Evolutionary conservation across 2,888 invertebrate genomes (phyloP).

Genomic region (Drosophila imparisetae): DNA sequence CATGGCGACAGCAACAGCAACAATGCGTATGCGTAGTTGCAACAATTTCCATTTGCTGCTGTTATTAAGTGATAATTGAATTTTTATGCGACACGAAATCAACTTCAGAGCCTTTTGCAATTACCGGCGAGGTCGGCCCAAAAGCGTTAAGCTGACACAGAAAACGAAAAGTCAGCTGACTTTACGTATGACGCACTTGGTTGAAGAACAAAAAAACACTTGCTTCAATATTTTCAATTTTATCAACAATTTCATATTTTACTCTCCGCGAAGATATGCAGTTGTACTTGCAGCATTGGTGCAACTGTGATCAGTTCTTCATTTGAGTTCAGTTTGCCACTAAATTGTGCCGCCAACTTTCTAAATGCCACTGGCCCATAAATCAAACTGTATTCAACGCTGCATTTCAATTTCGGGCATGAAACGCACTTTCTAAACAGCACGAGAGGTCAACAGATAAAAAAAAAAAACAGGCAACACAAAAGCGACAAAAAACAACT

Average conservation of each 20-base stretch:
- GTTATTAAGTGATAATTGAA: slow-evolving; percentile 80
- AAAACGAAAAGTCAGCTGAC: background rate
- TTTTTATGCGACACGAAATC: slow-evolving; percentile 65
- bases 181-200: background rate
- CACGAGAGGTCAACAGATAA: slow-evolving; percentile 28
- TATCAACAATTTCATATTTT: background rate
- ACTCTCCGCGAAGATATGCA: background rate
- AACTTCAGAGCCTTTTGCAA: slow-evolving; percentile 40
- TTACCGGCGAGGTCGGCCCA: slow-evolving; percentile 29
- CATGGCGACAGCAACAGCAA: slow-evolving; percentile 30
- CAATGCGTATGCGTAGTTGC: slow-evolving; percentile 25
- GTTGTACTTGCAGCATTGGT: slow-evolving; percentile 8
- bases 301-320: slow-evolving; percentile 26
- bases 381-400: slow-evolving; percentile 55
- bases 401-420: slow-evolving; percentile 54
- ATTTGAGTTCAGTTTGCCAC: slow-evolving; percentile 19
- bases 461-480: slow-evolving; percentile 25
- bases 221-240: background rate
- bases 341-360: slow-evolving; percentile 48
- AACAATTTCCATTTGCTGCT: slow-evolving; percentile 69
- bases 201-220: background rate
- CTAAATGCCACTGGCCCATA: slow-evolving; percentile 56
- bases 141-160: slow-evolving; percentile 22
- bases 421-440: slow-evolving; percentile 78
- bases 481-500: background rate